phyloP scores from a whole-genome alignment of 2,113 vertebrate genomes.

The Pterophyllum scalare region DNA sequence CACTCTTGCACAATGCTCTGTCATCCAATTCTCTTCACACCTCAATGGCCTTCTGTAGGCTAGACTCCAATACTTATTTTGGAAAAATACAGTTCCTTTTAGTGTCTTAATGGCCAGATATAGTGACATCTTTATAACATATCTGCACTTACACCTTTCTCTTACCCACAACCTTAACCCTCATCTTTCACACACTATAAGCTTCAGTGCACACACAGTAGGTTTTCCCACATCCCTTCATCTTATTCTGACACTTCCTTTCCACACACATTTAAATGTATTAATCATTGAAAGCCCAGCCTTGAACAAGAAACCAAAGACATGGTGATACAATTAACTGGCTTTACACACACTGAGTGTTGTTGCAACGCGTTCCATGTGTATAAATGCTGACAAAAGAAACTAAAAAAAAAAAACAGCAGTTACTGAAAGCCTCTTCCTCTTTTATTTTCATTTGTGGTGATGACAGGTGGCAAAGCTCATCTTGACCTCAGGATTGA shows the following conservation, averaged over 20 bases:
- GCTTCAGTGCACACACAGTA: neutral
- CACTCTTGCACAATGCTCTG: neutral
- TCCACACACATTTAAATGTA: neutral
- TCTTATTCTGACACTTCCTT: neutral
- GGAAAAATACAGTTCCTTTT: neutral
- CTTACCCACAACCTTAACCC: neutral
- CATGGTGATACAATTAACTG: neutral
- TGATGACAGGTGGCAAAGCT: neutral
- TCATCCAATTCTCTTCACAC: rapidly evolving
- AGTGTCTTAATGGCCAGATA: neutral
- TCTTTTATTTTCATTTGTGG: neutral
- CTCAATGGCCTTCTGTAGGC: neutral
- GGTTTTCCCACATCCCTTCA: neutral
- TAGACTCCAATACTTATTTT: neutral
- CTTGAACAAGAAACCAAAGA: neutral
- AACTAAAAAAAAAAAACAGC: neutral
- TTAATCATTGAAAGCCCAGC: neutral
- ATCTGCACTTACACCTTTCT: neutral
- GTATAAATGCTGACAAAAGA: too few species aligned
- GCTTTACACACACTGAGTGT: too few species aligned
- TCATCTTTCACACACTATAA: neutral
- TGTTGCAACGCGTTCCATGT: too few species aligned
- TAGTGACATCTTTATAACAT: neutral
- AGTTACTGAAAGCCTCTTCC: neutral
- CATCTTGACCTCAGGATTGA: too few species aligned